Base-by-base conservation (phyloP, 2,797 vertebrate species). In the Gymnocypris eckloni region DNA sequence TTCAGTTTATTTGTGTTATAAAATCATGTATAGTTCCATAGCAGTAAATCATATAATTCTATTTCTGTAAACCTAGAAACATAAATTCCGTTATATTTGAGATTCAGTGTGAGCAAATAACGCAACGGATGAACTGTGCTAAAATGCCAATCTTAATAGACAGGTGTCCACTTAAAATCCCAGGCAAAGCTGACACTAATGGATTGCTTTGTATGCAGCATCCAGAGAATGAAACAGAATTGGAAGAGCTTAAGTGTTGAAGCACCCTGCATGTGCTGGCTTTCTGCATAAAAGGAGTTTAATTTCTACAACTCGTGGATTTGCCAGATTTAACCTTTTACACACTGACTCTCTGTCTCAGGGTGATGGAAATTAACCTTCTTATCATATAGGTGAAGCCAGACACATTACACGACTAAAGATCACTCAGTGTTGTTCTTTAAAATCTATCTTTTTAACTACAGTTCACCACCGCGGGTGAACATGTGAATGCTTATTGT, bases 151-250 rank as follows among this genome's bases (percentile, higher is more conserved):
- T 93, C 92, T 94, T 95, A 95, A 95, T 95, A 95, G 95, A 95
- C 95, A 95, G 95, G 94, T 96, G 95, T 95, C 94, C 95, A 95
- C 94, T 96, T 95, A 94, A 95, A 95, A 94, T 94, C 93, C 93
- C 91, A 89, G 88, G 92, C 92, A 93, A 93, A 94, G 93, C 94
- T 95, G 94, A 95, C 94, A 95, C 94, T 96, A 96, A 96, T 96
- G 95, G 95, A 96, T 96, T 96, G 94, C 93, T 95, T 95, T 94
- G 94, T 94, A 94, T 94, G 93, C 92, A 91, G 92, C 92, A 93
- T 93, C 56, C 91, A 92, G 93, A 92, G 93, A 94, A 95, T 94
- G 94, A 92, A 94, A 93, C 81, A 88, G 92, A 94, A 94, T 94
- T 94, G 94, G 92, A 89, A 91, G 92, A 94, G 94, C 93, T 96